Conservation (phyloP, 2,113 vertebrate species). For the Silurus asotus region DNA sequence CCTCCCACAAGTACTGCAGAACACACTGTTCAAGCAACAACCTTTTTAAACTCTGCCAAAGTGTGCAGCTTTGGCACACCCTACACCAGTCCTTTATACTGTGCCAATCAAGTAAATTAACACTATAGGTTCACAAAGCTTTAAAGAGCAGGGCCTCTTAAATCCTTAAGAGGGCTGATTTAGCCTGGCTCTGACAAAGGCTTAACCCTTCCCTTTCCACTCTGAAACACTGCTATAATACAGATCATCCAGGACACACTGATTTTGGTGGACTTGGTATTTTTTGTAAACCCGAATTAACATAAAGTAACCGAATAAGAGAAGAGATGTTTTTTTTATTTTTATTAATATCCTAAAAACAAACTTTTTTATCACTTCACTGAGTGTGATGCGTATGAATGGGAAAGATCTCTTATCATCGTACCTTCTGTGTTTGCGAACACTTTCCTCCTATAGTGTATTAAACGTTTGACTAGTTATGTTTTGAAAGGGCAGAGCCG, state of each 20-base stretch:
- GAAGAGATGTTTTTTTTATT: not conserved
- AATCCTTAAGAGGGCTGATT: constrained; percentile 61
- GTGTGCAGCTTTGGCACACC: constrained; percentile 42
- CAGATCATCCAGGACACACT: not conserved
- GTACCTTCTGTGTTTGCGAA: constrained; percentile 54
- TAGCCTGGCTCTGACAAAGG: constrained; percentile 51
- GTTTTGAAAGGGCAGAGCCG: constrained; percentile 46
- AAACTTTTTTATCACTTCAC: constrained; percentile 11
- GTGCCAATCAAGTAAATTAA: constrained; percentile 58
- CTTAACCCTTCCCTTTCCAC: constrained; percentile 48
- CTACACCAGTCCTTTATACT: constrained; percentile 39
- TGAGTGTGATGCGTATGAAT: not conserved
- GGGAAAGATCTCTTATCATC: constrained; percentile 52
- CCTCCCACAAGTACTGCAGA: constrained; percentile 35
- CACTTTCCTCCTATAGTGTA: constrained; percentile 52
- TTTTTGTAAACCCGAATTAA: not conserved
- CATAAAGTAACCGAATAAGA: not conserved
- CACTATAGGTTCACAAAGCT: constrained; percentile 58
- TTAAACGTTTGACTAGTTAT: constrained; percentile 38
- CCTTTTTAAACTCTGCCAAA: constrained; percentile 41
- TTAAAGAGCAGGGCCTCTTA: constrained; percentile 59
- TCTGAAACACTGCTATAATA: not conserved
- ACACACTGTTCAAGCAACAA: constrained; percentile 39
- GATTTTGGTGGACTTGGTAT: too few relatives aligned
- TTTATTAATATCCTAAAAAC: constrained; percentile 10